Percentiles rank a stretch among this genome's conserved stretches.
phyloP scores from a whole-genome alignment of 92 coral and sea anemone species.

The Parazoanthus atlanticus region DNA sequence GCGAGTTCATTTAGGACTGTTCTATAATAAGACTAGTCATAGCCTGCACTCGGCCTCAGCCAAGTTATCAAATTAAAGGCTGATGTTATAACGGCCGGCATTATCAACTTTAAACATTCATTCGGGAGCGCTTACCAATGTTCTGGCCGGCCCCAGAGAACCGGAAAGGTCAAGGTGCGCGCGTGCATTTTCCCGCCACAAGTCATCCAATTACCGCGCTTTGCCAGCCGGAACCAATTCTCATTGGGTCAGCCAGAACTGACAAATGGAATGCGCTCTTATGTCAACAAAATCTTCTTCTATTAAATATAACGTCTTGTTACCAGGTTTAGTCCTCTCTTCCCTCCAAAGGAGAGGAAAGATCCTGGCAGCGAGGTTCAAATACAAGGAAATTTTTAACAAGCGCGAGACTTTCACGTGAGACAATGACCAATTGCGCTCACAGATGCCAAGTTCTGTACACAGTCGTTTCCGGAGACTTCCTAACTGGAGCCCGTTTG shows the following conservation, averaged over 20 bases:
- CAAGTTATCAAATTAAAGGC: background rate
- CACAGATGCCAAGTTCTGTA: constrained; percentile 92
- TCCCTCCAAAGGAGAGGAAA: background rate
- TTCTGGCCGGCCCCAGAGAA: background rate
- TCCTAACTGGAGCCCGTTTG: constrained; percentile 59
- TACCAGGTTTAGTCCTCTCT: background rate
- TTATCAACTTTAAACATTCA: background rate
- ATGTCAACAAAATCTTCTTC: background rate
- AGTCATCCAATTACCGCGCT: too few relatives aligned
- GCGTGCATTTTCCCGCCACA: too few relatives aligned
- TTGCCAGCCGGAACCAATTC: too few relatives aligned
- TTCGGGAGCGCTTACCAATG: background rate
- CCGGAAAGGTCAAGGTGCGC: too few relatives aligned
- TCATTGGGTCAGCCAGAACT: too few relatives aligned
- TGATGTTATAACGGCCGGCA: background rate
- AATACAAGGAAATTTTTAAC: too few relatives aligned
- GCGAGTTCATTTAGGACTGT: background rate
- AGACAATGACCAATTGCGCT: background rate
- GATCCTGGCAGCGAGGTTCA: background rate
- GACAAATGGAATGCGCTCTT: too few relatives aligned
- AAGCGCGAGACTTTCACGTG: background rate
- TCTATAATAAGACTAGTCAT: background rate
- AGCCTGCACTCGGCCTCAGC: background rate
- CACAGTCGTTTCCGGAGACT: constrained; percentile 64
- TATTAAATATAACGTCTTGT: too few relatives aligned